Conservation (phyloP, 2,797 vertebrate genomes). For the Chelidonichthys spinosus region DNA sequence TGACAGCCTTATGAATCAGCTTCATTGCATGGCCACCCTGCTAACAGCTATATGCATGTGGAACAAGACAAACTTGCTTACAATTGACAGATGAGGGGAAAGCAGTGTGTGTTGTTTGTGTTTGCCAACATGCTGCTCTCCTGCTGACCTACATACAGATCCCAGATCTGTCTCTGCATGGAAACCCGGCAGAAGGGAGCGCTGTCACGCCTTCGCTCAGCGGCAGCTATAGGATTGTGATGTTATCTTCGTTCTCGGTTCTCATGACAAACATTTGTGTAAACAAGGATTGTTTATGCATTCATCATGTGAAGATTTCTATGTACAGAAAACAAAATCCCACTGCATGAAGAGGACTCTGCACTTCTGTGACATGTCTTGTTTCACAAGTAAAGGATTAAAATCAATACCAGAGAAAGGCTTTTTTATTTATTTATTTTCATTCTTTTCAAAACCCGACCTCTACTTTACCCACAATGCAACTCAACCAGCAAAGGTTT, state of each 20-base stretch:
- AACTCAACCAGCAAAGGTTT: background rate
- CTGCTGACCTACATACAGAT: conserved; percentile 64
- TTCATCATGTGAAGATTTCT: background rate
- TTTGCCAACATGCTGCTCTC: conserved; percentile 29
- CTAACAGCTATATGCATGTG: conserved; percentile 2
- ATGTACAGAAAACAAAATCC: background rate
- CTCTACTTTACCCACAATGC: background rate
- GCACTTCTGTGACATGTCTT: background rate
- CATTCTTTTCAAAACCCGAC: background rate
- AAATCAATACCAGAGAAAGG: background rate
- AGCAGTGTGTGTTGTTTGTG: conserved; percentile 33
- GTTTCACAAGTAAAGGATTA: background rate
- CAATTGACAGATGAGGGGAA: conserved; percentile 22
- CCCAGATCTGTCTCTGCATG: conserved; percentile 34
- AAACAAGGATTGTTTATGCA: background rate
- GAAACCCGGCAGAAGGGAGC: conserved; percentile 19
- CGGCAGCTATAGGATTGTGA: background rate
- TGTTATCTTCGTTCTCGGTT: background rate
- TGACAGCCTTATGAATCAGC: background rate
- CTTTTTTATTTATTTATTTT: background rate
- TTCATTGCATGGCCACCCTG: background rate
- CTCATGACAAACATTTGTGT: background rate
- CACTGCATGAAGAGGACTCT: too few species aligned
- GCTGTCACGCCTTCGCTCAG: conserved; percentile 11
- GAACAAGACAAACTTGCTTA: conserved; percentile 11